Evolutionary conservation across 2,888 invertebrate genomes (phyloP).

Genomic region (Leptopilina syphax): DNA sequence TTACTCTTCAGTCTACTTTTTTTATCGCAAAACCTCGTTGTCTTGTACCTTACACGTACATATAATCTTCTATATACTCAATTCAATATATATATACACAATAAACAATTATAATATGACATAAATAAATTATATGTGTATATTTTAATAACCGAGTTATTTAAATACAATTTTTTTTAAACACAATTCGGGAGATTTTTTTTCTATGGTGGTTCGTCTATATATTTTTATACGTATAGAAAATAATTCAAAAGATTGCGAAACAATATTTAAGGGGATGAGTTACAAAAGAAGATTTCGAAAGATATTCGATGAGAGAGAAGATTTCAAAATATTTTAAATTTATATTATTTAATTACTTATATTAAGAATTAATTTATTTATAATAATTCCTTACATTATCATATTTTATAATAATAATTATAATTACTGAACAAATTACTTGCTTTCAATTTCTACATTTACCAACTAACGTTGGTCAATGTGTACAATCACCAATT

Average conservation of each 20-base stretch:
- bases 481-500: too few species aligned
- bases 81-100: background rate
- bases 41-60: slow-evolving; percentile 3
- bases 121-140: too few species aligned
- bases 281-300: slow-evolving; percentile 7
- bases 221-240: background rate
- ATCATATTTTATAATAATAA: too few species aligned
- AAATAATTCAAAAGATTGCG: background rate
- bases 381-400: too few species aligned
- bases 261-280: background rate
- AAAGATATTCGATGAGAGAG: background rate
- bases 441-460: too few species aligned
- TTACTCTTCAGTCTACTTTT: slow-evolving; percentile 7
- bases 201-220: background rate
- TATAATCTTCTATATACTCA: background rate
- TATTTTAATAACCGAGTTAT: too few species aligned
- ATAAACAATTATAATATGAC: background rate
- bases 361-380: too few species aligned
- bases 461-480: too few species aligned
- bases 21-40: background rate
- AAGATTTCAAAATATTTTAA: slow-evolving; percentile 12
- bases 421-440: too few species aligned
- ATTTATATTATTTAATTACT: too few species aligned
- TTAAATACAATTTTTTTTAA: too few species aligned
- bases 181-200: background rate